A percentile compares a stretch with the other conserved stretches of the same genome.
Conservation (phyloP, 2,797 vertebrate species). For the Neomorphus geoffroyi region DNA sequence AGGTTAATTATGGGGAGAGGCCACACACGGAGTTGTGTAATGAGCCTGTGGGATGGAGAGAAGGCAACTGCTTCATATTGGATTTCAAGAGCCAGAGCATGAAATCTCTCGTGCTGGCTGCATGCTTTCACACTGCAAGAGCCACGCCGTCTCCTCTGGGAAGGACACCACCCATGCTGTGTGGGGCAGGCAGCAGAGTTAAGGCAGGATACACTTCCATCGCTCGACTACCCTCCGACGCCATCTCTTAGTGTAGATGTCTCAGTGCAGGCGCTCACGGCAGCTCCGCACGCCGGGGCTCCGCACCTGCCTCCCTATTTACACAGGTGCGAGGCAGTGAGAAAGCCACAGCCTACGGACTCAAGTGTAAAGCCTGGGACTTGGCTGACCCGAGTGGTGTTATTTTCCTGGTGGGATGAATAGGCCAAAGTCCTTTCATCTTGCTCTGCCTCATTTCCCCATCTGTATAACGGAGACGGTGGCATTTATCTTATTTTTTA, state of each 20-base stretch:
- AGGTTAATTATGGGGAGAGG: slow-evolving; percentile 73
- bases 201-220: not conserved
- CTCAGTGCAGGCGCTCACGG: accelerated
- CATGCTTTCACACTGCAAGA: slow-evolving; percentile 7
- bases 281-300: not conserved
- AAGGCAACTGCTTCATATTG: slow-evolving; percentile 65
- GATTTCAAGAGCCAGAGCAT: slow-evolving; percentile 67
- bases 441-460: slow-evolving; percentile 40
- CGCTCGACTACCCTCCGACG: not conserved
- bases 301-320: slow-evolving; percentile 46
- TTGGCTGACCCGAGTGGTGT: slow-evolving; percentile 22
- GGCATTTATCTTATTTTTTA: not conserved
- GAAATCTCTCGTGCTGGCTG: slow-evolving; percentile 61
- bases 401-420: slow-evolving; percentile 50
- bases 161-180: not conserved
- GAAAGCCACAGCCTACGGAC: not conserved
- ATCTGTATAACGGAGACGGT: not conserved
- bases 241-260: accelerated
- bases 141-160: not conserved
- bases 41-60: slow-evolving; percentile 35
- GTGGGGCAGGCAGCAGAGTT: not conserved
- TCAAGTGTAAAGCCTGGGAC: not conserved
- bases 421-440: slow-evolving; percentile 28
- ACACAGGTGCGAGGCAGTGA: slow-evolving; percentile 34
- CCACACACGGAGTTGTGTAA: slow-evolving; percentile 70